phyloP scores from a whole-genome alignment of 2,113 vertebrate species.

The Psophia crepitans region DNA sequence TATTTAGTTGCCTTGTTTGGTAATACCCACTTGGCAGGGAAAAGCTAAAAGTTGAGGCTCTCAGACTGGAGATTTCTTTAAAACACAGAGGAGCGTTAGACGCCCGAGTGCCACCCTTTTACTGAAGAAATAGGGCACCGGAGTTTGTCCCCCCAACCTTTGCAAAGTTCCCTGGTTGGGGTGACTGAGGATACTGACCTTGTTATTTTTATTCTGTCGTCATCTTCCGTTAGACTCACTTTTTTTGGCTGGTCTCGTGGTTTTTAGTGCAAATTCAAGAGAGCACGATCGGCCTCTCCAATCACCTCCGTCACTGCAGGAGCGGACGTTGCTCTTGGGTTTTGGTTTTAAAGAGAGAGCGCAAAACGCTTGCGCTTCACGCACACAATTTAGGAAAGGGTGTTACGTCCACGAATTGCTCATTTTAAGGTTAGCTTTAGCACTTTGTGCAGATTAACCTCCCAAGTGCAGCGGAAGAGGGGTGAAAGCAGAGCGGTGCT shows the following conservation, averaged over 20 bases:
- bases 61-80: not conserved
- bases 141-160: not conserved
- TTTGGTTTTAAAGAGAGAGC: not conserved
- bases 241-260: not conserved
- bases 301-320: accelerated
- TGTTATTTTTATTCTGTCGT: not conserved
- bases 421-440: not conserved
- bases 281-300: not conserved
- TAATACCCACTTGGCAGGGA: not conserved
- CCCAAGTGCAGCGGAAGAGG: not conserved
- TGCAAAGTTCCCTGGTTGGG: not conserved
- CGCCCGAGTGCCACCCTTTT: not conserved
- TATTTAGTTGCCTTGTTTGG: not conserved
- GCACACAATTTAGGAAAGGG: not conserved
- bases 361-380: not conserved
- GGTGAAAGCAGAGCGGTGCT: not conserved
- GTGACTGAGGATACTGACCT: not conserved
- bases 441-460: not conserved
- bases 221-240: not conserved
- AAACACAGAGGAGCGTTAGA: not conserved
- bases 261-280: not conserved
- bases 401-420: accelerated
- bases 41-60: not conserved
- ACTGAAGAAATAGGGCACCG: not conserved
- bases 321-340: not conserved